Conservation (phyloP, 2,113 vertebrate species). For the Aythya baeri region DNA sequence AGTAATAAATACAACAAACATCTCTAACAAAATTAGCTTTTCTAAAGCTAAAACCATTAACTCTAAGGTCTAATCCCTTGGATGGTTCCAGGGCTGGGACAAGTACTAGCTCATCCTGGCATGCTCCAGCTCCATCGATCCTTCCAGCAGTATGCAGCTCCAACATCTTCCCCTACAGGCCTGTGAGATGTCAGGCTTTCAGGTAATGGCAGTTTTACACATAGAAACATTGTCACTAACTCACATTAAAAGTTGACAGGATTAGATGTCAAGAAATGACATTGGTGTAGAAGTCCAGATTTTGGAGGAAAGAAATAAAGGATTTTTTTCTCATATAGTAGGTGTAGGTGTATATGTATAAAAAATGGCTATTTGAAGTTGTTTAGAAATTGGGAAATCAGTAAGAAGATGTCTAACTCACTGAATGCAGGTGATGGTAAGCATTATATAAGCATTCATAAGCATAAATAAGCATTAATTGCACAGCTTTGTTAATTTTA, state of each 20-base stretch:
- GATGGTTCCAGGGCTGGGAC: background rate
- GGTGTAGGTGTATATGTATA: background rate
- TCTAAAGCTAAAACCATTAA: background rate
- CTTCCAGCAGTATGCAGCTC: background rate
- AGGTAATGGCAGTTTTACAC: background rate
- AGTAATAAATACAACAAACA: background rate
- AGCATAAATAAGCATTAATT: background rate
- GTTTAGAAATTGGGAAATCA: background rate
- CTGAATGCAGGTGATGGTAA: background rate
- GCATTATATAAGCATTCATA: background rate
- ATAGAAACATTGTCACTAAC: background rate
- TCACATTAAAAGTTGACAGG: background rate
- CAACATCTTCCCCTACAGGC: background rate
- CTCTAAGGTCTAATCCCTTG: background rate
- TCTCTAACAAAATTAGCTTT: background rate
- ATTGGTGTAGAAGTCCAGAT: background rate
- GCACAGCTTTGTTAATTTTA: background rate
- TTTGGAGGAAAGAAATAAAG: background rate
- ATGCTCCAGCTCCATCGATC: background rate
- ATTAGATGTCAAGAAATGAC: background rate
- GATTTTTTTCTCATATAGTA: background rate
- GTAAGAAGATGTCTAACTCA: background rate
- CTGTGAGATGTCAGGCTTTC: background rate
- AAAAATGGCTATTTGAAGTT: background rate
- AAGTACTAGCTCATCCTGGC: background rate